Base-by-base conservation (phyloP, 2,797 vertebrate species). In the Carduelis carduelis region DNA sequence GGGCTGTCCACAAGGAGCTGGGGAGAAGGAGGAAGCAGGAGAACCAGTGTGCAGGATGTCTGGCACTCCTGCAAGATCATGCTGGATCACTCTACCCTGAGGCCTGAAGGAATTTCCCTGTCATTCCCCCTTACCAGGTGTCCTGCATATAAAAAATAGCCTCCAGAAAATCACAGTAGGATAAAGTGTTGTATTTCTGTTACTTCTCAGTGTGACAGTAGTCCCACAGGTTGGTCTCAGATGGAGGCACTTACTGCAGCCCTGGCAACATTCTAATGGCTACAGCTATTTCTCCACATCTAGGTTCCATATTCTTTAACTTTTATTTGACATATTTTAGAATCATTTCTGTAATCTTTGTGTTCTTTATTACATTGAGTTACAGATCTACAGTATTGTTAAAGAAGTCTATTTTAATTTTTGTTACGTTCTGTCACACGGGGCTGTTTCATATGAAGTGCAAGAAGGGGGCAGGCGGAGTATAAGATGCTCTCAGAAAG, bases 241-340 rank as follows among this genome's bases (percentile, higher is more conserved):
- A 50, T 39, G 50, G 35, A 59, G 21, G 16, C 53, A 57, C 50
- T 77, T 79, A 56, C 9, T 46, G 41, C 24, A 71, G 3, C 8
- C 7, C 34, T 71, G 56, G 60, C 79, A 49, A 26, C 3, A 1
- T 83, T 39, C 34, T 53, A 32, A 32, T 32, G 20, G 28, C 30
- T 59, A 17, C 35, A 41, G 8, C 8, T 55, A 13, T 82, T 87
- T 78, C 47, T 55, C 24, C n/a, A 52, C 14, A 32, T 43, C 37
- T n/a, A 19, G 2, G 0, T 8, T 35, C 4, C 28, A 1, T 11
- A 5, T 9, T 41, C 82, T 49, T 23, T 1, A 50, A 23, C 2
- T 41, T 69, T 57, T 72, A 32, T 59, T 72, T 60, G 13, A 52
- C 5, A 3, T 50, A 49, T 68, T 89, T 93, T 53, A 82, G 30